Base-by-base conservation (phyloP, 2,113 vertebrate species). In the Castor canadensis region DNA sequence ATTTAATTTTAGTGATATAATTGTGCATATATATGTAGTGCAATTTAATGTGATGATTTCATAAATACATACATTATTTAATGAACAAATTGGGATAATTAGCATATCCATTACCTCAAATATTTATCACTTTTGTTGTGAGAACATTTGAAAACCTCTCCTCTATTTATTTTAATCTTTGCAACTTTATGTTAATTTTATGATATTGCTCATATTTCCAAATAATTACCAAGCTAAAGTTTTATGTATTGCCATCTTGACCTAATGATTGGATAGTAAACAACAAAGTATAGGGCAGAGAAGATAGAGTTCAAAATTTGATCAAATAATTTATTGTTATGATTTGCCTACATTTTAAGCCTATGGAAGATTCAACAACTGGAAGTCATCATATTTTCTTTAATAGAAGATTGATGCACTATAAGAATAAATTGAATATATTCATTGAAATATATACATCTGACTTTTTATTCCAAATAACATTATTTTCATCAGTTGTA, bases 221-320 rank as follows among this genome's bases (percentile, higher is more conserved):
- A 69, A 58, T 85, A 77, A 58, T 77, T 83, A 75, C 40, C 52
- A 71, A 89, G 7, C 9, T 83, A n/a, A 89, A 77, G 35, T 94
- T 96, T 96, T 84, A 93, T 80, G 20, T 71, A 19, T n/a, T 75
- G 22, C 20, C 88, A 95, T 81, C 75, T 95, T 52, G 24, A 94
- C 1, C 43, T 81, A 95, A 69, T 67, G 58, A 71, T 20, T 75
- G 3, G 4, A 66, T 58, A 77, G 16, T 47, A 94, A 80, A 58
- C 4, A 80, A 89, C 1, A 94, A 79, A 49, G 75, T 45, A 38
- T 24, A 94, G 60, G 64, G 32, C 9, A 64, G 45, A 81, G 12
- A 8, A 71, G 6, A 69, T n/a, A 0, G 87, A 92, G 60, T 95
- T 90, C 16, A 56, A 69, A 58, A 35, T 62, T 92, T 84, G 45